Evolutionary conservation across 2,888 invertebrate genomes (phyloP).

Genomic region (Dioctria linearis): DNA sequence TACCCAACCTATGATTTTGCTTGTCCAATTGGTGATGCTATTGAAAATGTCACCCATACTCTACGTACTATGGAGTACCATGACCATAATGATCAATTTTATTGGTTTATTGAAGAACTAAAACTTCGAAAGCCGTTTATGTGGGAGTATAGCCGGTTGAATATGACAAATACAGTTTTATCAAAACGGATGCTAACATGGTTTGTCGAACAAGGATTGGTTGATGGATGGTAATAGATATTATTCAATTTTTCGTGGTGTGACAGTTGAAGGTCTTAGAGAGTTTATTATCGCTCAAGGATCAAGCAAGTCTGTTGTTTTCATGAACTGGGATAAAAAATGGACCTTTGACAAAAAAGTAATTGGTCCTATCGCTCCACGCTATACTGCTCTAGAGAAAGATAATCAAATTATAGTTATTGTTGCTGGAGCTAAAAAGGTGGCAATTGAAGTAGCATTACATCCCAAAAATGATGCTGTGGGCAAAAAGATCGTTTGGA

Average conservation of each 20-base stretch:
- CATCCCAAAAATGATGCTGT: slow-evolving; percentile 93
- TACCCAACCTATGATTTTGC: slow-evolving; percentile 99
- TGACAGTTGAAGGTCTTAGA: slow-evolving; percentile 97
- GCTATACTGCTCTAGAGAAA: slow-evolving; percentile 88
- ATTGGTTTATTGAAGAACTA: slow-evolving; percentile 94
- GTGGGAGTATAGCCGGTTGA: slow-evolving; percentile 96
- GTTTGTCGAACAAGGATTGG: slow-evolving; percentile 95
- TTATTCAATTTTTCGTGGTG: slow-evolving; percentile 76
- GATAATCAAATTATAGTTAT: slow-evolving; percentile 79
- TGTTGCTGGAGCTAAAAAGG: slow-evolving; percentile 68
- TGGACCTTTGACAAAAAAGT: slow-evolving; percentile 99
- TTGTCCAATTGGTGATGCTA: slow-evolving; percentile 98
- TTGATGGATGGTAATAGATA: slow-evolving; percentile 87
- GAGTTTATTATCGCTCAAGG: slow-evolving; percentile 99
- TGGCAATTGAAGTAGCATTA: slow-evolving; percentile 78
- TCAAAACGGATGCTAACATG: slow-evolving; percentile 98
- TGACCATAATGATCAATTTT: slow-evolving; percentile 97
- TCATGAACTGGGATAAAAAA: slow-evolving; percentile 99
- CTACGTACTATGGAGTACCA: slow-evolving; percentile 98
- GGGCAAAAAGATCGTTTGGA: slow-evolving; percentile 88
- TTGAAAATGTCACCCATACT: slow-evolving; percentile 98
- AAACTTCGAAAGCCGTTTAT: slow-evolving; percentile 91
- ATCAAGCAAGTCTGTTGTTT: slow-evolving; percentile 95
- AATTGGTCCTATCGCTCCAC: slow-evolving; percentile 95
- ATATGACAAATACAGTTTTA: slow-evolving; percentile 98